Percentiles rank a stretch among this genome's conserved stretches.
Evolutionary conservation across 2,113 vertebrate genomes (phyloP).

Genomic region (Oncorhynchus clarkii): DNA sequence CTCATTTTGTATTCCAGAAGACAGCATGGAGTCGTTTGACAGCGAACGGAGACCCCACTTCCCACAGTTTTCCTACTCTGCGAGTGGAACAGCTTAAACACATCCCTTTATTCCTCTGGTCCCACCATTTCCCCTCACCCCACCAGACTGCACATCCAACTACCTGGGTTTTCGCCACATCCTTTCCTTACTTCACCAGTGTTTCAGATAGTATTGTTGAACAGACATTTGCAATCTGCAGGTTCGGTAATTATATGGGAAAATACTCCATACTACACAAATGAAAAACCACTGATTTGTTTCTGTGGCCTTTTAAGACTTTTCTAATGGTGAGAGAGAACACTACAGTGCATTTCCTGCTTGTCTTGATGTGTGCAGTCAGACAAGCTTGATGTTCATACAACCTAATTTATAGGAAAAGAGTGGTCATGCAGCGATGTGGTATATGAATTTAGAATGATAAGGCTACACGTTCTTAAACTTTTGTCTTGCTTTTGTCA

Average conservation of each 20-base stretch:
- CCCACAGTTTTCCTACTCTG: slow-evolving; percentile 88
- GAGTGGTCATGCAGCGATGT: background rate
- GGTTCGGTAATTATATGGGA: slow-evolving; percentile 48
- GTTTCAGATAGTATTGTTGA: slow-evolving; percentile 65
- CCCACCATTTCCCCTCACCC: slow-evolving; percentile 59
- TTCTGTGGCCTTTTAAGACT: slow-evolving; percentile 62
- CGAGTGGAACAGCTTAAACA: slow-evolving; percentile 84
- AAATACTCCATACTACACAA: slow-evolving; percentile 38
- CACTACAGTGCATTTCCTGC: slow-evolving; percentile 64
- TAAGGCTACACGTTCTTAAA: slow-evolving; percentile 19
- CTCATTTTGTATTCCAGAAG: slow-evolving; percentile 84
- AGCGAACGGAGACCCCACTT: slow-evolving; percentile 93
- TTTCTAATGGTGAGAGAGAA: slow-evolving; percentile 51
- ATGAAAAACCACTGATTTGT: slow-evolving; percentile 53
- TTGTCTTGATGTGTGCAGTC: slow-evolving; percentile 52
- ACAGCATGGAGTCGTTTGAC: slow-evolving; percentile 91
- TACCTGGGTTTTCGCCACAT: slow-evolving; percentile 69
- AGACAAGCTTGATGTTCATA: slow-evolving; percentile 45
- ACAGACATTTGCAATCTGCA: slow-evolving; percentile 67
- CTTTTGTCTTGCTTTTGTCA: background rate
- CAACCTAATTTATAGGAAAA: slow-evolving; percentile 40
- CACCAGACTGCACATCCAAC: slow-evolving; percentile 78
- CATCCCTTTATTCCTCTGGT: slow-evolving; percentile 55
- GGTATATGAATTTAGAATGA: background rate
- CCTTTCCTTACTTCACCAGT: slow-evolving; percentile 64